Evolutionary conservation across 2,888 invertebrate genomes (phyloP), one percentile per base, ranked within the genome.

Genomic region (Tridacna gigas): DNA sequence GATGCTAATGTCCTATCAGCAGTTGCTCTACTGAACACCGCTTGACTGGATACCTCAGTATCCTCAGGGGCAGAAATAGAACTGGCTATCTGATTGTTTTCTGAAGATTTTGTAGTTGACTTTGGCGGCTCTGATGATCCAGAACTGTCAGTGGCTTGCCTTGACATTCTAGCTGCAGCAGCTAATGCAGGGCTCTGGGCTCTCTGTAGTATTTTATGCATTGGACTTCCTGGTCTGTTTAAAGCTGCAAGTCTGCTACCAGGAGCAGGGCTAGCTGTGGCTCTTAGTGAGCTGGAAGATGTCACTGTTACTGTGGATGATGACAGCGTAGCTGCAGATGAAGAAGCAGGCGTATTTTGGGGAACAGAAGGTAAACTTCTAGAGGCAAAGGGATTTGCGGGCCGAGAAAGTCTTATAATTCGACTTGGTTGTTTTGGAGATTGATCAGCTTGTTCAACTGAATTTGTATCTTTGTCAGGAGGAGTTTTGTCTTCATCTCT

Each of bases 221-320:
- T 85, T 20, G 88, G 88, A 37, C 88, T 88, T 7, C 88, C 88
- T 56, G 88, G 85, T 83, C 88, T 88, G 25, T 88, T 85, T 45
- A 88, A 69, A 18, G 88, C 88, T 51, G 88, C 86, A 51, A 88
- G 80, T 45, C 88, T 56, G 74, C 88, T 88, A 26, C 88, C 88
- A 20, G 88, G 84, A 48, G 83, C 80, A 20, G 74, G 75, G n/a
- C 67, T 61, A 18, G 82, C 37, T 0, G 83, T 45, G 5, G 79
- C 66, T n/a, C 74, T 65, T 45, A 65, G 67, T 69, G 81, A 63
- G 56, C n/a, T 45, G 4, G 65, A 63, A 28, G 67, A 69, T 76
- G 77, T 79, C 18, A 47, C 37, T 11, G 79, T 61, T 61, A 75
- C 25, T 13, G 78, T 47, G 15, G 61, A 15, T 22, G 81, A 47